These are phyloP conservation scores for Butorides virescens DNA, from an alignment of 2,113 vertebrate species.

Conservation along the genomic window DNA sequence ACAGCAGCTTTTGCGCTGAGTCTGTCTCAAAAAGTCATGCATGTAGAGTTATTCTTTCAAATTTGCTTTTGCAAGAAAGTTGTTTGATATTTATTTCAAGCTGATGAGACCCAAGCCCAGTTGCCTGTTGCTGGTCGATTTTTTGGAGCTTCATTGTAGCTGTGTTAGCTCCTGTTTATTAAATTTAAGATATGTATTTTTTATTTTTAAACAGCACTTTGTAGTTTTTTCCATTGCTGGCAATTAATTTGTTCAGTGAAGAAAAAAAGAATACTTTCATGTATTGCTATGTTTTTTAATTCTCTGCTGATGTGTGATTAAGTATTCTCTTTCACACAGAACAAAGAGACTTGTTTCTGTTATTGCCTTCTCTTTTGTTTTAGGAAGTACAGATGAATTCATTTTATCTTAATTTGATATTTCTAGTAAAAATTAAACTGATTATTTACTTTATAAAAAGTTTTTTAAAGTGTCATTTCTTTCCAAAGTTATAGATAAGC, in stretches of 20 bases:
- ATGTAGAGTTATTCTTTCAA: not conserved
- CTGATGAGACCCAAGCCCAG: not conserved
- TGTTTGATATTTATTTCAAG: not conserved
- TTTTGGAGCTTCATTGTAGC: constrained; percentile 2
- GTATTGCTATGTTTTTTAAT: constrained; percentile 58
- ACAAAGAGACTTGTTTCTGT: constrained; percentile 58
- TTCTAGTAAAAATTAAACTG: constrained; percentile 53
- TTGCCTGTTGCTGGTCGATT: not conserved
- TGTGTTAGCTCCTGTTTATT: constrained; percentile 42
- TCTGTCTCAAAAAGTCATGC: not conserved
- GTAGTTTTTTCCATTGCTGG: constrained; percentile 51
- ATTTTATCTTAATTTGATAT: constrained; percentile 67
- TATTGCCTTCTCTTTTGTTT: constrained; percentile 57
- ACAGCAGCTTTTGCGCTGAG: not conserved
- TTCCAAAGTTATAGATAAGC: not conserved
- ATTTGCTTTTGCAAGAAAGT: not conserved
- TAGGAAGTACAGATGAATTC: constrained; percentile 48
- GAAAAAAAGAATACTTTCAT: constrained; percentile 61
- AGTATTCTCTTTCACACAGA: constrained; percentile 68
- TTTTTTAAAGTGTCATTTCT: not conserved
- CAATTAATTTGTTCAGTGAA: constrained; percentile 64
- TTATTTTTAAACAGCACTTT: constrained; percentile 59
- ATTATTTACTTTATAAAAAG: constrained; percentile 37
- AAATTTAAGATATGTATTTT: constrained; percentile 21
- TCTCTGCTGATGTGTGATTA: constrained; percentile 66